Evolutionary conservation across 2,797 vertebrate genomes (phyloP).

Genomic region (Tapera naevia): DNA sequence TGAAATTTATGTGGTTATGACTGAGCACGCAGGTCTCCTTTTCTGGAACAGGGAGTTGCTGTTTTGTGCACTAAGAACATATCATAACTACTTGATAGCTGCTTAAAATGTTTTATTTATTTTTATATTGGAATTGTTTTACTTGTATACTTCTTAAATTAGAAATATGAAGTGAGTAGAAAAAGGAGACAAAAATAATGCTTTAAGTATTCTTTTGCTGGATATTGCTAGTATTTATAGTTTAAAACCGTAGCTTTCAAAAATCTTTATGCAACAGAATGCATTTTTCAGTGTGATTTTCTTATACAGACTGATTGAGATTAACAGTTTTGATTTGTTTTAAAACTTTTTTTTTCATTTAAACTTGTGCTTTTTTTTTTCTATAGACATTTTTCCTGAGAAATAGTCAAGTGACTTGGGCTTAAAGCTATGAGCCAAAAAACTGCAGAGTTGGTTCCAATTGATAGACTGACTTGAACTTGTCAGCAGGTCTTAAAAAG

Average conservation of each 20-base stretch:
- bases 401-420: not conserved
- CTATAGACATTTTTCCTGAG: not conserved
- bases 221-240: not conserved
- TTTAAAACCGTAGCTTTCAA: not conserved
- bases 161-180: not conserved
- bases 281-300: not conserved
- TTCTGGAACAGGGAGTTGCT: not conserved
- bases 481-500: not conserved
- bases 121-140: not conserved
- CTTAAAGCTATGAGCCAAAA: not conserved
- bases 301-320: not conserved
- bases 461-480: not conserved
- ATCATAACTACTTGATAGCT: not conserved
- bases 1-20: not conserved
- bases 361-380: not conserved
- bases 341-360: not conserved
- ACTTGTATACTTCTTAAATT: not conserved
- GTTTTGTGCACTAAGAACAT: not conserved
- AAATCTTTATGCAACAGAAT: not conserved
- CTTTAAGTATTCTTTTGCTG: not conserved
- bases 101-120: not conserved
- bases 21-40: not conserved
- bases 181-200: not conserved
- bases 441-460: not conserved
- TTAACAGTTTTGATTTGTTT: not conserved